Conservation (phyloP, 2,888 invertebrate genomes). For the Brenthis hecate region DNA sequence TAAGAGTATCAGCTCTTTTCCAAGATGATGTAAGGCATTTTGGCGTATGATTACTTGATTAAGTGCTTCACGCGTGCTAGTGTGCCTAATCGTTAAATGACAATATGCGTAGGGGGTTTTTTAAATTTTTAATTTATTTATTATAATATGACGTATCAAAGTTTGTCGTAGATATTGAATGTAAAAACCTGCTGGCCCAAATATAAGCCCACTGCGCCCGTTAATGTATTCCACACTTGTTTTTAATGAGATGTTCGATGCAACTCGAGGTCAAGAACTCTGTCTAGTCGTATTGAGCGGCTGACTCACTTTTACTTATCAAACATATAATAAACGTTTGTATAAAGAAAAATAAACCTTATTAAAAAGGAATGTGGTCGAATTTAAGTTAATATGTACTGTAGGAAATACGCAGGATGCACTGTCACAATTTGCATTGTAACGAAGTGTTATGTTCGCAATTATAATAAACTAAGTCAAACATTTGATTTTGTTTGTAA, state of each 20-base stretch:
- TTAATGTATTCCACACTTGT: slow-evolving; percentile 25
- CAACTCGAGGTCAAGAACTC: slow-evolving; percentile 62
- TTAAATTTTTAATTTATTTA: too few species aligned
- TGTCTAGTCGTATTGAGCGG: slow-evolving; percentile 70
- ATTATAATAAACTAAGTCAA: slow-evolving; percentile 5
- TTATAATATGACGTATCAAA: background rate
- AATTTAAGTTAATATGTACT: background rate
- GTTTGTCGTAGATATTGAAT: background rate
- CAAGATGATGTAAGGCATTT: too few species aligned
- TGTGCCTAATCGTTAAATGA: too few species aligned
- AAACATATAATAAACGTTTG: slow-evolving; percentile 6
- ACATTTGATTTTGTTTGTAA: too few species aligned
- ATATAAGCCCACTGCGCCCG: background rate
- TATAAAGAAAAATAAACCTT: slow-evolving; percentile 7
- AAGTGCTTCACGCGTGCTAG: too few species aligned
- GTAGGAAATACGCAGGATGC: slow-evolving; percentile 22
- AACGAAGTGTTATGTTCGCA: slow-evolving; percentile 17
- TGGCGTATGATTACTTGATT: too few species aligned
- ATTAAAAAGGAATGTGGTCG: background rate
- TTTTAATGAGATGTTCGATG: slow-evolving; percentile 14
- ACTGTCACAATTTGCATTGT: slow-evolving; percentile 18
- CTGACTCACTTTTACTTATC: slow-evolving; percentile 54
- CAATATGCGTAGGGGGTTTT: too few species aligned
- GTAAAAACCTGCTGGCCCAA: slow-evolving; percentile 8
- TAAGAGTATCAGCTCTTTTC: too few species aligned